Conservation (phyloP, 2,113 vertebrate genomes). For the Myanophis thanlyinensis region DNA sequence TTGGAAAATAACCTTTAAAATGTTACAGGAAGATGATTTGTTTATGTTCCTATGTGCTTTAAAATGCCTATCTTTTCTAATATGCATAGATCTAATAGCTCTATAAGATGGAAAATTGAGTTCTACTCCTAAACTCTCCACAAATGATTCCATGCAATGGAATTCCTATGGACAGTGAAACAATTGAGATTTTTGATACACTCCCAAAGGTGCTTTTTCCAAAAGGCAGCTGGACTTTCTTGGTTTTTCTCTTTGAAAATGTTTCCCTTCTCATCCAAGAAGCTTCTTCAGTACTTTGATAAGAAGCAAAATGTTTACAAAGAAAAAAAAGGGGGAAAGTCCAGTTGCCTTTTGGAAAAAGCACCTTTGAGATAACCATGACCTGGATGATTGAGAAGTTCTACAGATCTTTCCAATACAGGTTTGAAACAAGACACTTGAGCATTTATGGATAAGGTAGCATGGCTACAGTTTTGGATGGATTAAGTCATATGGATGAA, state of each 20-base stretch:
- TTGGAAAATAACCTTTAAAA: background rate
- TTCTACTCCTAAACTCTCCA: background rate
- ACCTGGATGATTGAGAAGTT: background rate
- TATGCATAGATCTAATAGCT: background rate
- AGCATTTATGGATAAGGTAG: background rate
- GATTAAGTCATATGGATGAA: accelerated
- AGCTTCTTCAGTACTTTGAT: background rate
- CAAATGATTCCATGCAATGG: accelerated
- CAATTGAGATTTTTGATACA: background rate
- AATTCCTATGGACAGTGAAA: background rate
- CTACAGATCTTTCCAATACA: background rate
- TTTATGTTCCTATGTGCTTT: background rate
- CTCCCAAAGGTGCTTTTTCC: background rate
- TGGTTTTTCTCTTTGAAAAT: background rate
- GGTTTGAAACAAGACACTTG: background rate
- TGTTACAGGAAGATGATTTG: background rate
- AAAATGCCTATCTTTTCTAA: background rate
- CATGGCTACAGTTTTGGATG: background rate
- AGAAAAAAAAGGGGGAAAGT: background rate
- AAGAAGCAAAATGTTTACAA: background rate
- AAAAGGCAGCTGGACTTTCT: background rate
- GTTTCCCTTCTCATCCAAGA: background rate
- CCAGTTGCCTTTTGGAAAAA: background rate
- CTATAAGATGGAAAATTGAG: accelerated
- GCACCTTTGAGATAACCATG: background rate